Base-by-base conservation (phyloP, 2,888 invertebrate genomes). In the Tubulanus polymorphus region DNA sequence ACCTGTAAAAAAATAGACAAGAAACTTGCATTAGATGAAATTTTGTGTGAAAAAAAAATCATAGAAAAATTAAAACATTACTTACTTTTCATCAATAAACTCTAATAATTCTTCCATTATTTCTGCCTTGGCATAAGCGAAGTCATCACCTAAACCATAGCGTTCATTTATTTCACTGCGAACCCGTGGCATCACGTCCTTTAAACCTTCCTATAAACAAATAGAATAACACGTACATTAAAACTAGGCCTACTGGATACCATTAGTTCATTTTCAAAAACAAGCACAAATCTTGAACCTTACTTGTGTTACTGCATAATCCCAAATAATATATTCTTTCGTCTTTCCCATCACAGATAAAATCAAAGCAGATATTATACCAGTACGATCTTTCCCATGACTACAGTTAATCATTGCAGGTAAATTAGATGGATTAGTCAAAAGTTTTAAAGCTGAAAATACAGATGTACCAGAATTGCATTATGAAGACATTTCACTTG, bases 351-450 rank as follows among this genome's bases (percentile, higher is more conserved):
- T 55, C 49, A 68, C 68, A 3, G 59, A 57, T 18, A 73, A 54
- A 5, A 74, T 62, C 30, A 74, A 51, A 3, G 73, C 72, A 1
- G 68, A 64, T 5, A 73, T 61, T 20, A 74, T 65, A 2, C 74
- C 74, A 5, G 74, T 73, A 48, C 74, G 61, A 54, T 74, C 74
- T 56, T 74, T 74, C 8, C 74, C 74, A 57, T 69, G 68, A 2
- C 72, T 70, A 64, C 74, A 74, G 61, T 71, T 73, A n/a, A 74
- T 56, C 59, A 74, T 55, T 1, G 67, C 70, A 26, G 74, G 72
- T 25, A 67, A 46, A 54, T 71, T 68, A 2, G 56, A 55, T 12
- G 61, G 61, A 26, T 67, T 63, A 1, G 64, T 57, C 46, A 74
- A 59, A 1, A 74, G 53, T 56, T 72, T 74, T 53, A 74, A 56